phyloP scores from a whole-genome alignment of 1,140 invertebrate genomes.

The Orchesella cincta region DNA sequence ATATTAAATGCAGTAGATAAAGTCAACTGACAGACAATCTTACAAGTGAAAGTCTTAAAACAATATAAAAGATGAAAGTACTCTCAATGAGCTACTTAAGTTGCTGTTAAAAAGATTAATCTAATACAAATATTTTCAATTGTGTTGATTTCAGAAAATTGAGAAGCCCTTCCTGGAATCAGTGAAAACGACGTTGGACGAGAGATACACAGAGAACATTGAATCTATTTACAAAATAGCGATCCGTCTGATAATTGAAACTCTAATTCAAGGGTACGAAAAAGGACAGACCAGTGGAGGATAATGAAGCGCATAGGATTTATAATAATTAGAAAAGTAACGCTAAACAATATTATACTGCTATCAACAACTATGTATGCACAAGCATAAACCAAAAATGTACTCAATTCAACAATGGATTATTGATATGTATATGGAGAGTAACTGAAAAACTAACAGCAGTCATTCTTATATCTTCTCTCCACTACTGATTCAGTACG shows the following conservation, averaged over 20 bases:
- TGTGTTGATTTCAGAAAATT: conserved; percentile 75
- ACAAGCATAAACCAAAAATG: too few relatives aligned
- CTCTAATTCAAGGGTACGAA: conserved; percentile 78
- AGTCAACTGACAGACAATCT: not conserved
- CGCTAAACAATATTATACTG: not conserved
- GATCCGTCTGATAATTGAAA: conserved; percentile 87
- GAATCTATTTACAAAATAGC: conserved; percentile 87
- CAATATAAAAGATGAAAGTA: not conserved
- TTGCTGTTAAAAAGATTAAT: not conserved
- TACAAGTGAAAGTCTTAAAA: not conserved
- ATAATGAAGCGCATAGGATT: not conserved
- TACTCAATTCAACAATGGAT: too few relatives aligned
- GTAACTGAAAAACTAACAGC: too few relatives aligned
- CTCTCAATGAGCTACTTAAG: too few relatives aligned
- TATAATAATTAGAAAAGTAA: not conserved
- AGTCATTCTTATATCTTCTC: too few relatives aligned
- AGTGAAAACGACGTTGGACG: conserved; percentile 78
- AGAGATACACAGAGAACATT: conserved; percentile 87
- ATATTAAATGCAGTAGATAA: not conserved
- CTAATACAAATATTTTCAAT: conserved; percentile 32
- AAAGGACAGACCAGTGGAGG: conserved; percentile 55
- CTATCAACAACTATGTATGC: too few relatives aligned
- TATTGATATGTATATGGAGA: too few relatives aligned
- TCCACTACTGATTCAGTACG: too few relatives aligned
- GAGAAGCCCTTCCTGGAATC: conserved; percentile 84